Evolutionary conservation across 2,888 invertebrate species (phyloP).

Genomic region (Nomada fabriciana): DNA sequence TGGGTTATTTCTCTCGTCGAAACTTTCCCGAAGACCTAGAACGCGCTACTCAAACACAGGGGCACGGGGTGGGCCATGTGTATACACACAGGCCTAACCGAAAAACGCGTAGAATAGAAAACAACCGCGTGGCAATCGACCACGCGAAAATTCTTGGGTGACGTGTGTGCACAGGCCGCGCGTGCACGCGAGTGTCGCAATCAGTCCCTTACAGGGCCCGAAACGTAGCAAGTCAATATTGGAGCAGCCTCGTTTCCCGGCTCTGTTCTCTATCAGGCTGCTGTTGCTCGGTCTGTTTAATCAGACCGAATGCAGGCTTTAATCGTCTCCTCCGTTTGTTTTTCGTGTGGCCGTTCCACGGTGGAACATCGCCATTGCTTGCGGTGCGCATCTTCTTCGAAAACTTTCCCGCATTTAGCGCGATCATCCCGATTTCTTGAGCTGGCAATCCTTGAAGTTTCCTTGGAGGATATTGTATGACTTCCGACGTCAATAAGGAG

Average conservation of each 20-base stretch:
- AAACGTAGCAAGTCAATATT: constrained; percentile 64
- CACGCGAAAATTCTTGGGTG: constrained; percentile 26
- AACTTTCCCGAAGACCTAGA: constrained; percentile 17
- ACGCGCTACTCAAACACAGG: constrained; percentile 7
- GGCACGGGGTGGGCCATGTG: not conserved
- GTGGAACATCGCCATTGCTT: not conserved
- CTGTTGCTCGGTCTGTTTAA: constrained; percentile 44
- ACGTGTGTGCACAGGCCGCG: constrained; percentile 17
- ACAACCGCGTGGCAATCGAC: not conserved
- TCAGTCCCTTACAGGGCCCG: constrained; percentile 64
- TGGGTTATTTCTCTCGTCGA: not conserved
- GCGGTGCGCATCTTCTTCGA: not conserved
- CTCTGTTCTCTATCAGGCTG: constrained; percentile 29
- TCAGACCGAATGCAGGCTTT: constrained; percentile 42
- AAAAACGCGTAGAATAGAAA: not conserved
- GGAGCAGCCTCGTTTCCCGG: constrained; percentile 59
- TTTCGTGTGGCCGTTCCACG: constrained; percentile 12
- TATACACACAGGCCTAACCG: not conserved
- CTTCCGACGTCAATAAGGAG: too few relatives aligned
- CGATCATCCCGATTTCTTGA: not conserved
- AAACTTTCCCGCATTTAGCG: not conserved
- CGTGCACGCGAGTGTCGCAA: constrained; percentile 47
- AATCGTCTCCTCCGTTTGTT: constrained; percentile 56
- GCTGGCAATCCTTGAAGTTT: too few relatives aligned
- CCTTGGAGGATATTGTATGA: too few relatives aligned